Evolutionary conservation across 2,113 vertebrate genomes (phyloP).

Genomic region (Lamprologus speciosus): DNA sequence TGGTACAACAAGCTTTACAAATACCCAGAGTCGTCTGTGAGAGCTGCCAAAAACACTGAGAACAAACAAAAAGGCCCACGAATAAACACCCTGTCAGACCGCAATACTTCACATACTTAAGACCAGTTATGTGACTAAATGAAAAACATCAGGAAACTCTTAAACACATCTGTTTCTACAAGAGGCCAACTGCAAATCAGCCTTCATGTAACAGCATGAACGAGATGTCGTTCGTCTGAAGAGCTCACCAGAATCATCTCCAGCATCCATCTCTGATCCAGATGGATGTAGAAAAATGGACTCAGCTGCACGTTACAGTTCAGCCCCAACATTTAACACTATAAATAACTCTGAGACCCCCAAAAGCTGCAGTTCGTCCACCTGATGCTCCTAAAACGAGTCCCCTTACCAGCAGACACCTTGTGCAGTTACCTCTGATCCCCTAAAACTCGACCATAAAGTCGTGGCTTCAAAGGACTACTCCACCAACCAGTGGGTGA

Average conservation of each 20-base stretch:
- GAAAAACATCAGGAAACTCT: not conserved
- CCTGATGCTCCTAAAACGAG: not conserved
- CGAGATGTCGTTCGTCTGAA: not conserved
- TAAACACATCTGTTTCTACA: not conserved
- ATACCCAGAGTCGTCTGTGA: not conserved
- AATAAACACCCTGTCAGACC: not conserved
- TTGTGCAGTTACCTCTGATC: not conserved
- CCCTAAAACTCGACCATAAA: not conserved
- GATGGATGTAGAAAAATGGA: not conserved
- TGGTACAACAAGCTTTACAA: not conserved
- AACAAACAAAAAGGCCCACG: accelerated
- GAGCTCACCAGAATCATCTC: not conserved
- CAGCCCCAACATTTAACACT: not conserved
- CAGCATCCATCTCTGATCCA: not conserved
- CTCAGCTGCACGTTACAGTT: not conserved
- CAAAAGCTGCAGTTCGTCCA: not conserved
- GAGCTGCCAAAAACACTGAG: not conserved
- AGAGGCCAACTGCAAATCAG: not conserved
- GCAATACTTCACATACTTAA: not conserved
- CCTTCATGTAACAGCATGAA: not conserved
- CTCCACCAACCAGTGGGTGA: not conserved
- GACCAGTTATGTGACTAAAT: not conserved
- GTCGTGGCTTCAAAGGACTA: not conserved
- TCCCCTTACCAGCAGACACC: not conserved
- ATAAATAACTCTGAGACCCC: not conserved